A percentile compares a stretch with the other conserved stretches of the same genome.
These are phyloP conservation scores for Leuciscus waleckii DNA, from an alignment of 2,797 vertebrate species.

Conservation along the genomic window DNA sequence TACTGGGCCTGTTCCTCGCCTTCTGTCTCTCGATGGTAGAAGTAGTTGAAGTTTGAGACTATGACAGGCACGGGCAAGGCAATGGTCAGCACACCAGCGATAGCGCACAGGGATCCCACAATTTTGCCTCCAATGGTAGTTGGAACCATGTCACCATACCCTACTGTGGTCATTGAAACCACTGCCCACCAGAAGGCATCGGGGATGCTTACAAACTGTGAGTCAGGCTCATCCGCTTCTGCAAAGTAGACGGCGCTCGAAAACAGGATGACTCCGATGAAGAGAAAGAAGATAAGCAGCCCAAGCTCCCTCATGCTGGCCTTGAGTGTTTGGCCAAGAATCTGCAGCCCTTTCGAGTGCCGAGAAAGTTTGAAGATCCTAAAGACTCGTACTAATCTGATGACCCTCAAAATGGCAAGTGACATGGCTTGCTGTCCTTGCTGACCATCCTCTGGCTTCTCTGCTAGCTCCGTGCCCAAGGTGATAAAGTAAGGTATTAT, in stretches of 20 bases:
- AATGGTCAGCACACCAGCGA: conserved; percentile 89
- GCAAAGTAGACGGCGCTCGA: conserved; percentile 98
- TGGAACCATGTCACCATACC: conserved; percentile 91
- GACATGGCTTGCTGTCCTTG: conserved; percentile 99
- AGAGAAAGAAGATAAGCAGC: conserved; percentile 96
- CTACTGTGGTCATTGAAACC: conserved; percentile 91
- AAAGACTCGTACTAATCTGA: conserved; percentile 95
- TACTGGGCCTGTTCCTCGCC: conserved; percentile 91
- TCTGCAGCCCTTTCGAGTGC: conserved; percentile 97
- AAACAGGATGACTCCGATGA: conserved; percentile 99
- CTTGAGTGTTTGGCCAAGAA: conserved; percentile 96
- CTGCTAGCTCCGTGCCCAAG: conserved; percentile 93
- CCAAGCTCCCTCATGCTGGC: conserved; percentile 96
- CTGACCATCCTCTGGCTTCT: conserved; percentile 92
- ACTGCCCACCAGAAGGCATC: conserved; percentile 94
- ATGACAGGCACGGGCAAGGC: conserved; percentile 91
- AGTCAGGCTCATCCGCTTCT: conserved; percentile 89
- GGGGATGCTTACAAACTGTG: conserved; percentile 88
- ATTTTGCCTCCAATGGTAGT: conserved; percentile 91
- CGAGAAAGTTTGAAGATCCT: conserved; percentile 98
- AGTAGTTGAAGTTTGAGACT: conserved; percentile 93
- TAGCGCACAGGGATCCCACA: conserved; percentile 89
- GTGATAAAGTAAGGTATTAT: conserved; percentile 99
- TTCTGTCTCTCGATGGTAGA: conserved; percentile 91
- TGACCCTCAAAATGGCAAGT: conserved; percentile 95